Base-by-base conservation (phyloP, 2,888 invertebrate genomes). In the Dicyrtomina minuta region DNA sequence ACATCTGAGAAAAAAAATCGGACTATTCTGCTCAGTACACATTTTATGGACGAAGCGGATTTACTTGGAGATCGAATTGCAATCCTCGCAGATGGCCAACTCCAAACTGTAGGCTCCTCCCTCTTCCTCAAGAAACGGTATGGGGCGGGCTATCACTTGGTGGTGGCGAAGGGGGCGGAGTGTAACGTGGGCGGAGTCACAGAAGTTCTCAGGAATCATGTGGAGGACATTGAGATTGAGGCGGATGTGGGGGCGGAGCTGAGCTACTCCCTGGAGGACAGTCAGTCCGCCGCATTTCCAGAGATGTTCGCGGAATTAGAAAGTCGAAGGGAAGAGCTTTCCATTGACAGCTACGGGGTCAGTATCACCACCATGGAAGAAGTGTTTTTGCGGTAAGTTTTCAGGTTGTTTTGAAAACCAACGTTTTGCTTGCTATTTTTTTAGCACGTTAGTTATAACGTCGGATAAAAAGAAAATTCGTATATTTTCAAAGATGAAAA, bases 11-110 rank as follows among this genome's bases (percentile, higher is more conserved):
- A 88, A 69, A 88, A 88, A 70, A 84, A 87, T 1, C 88, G 90
- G 76, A 93, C 94, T 0, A 90, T 96, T 76, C 83, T 96, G 15
- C 86, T 96, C 62, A 92, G 92, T 15, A 96, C 96, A 0, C 96
- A 96, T 83, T 92, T 92, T 82, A 95, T 96, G 93, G 96, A 96
- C 82, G 96, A 96, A 82, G 95, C 95, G 3, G 95, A 96, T 82
- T 89, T 91, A 51, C 85, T 96, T 3, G 95, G 93, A 0, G 94
- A 96, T 83, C 87, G 91, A 79, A 91, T 96, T 76, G 93, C 92
- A 0, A 93, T 96, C 74, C 87, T 96, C 82, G 88, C 90, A 76
- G 84, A 86, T 65, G 93, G 93, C 20, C 81, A 81, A 43, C 83
- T 95, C 60, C 86, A 87, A 75, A 90, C 91, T 80, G 89, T 88